Percentiles rank a stretch among this genome's conserved stretches.
phyloP scores from a whole-genome alignment of 2,797 vertebrate genomes.

The Poecile montanus region DNA sequence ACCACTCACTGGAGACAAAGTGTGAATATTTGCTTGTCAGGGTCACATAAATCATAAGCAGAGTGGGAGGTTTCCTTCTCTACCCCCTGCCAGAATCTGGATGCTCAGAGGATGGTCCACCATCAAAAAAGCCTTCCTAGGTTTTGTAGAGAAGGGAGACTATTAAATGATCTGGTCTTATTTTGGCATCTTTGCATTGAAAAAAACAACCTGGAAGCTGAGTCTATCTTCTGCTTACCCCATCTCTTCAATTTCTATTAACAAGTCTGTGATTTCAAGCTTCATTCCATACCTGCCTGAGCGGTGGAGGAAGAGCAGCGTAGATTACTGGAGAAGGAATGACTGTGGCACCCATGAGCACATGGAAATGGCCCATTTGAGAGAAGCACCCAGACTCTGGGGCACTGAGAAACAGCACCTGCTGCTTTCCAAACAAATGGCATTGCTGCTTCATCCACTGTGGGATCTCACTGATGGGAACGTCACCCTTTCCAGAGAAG shows the following conservation, averaged over 20 bases:
- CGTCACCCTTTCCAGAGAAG: background rate
- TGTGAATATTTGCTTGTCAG: background rate
- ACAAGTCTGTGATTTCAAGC: background rate
- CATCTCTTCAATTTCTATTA: background rate
- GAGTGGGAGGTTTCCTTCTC: background rate
- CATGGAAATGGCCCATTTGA: fast-evolving
- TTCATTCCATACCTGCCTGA: background rate
- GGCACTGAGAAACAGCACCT: background rate
- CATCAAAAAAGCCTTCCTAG: background rate
- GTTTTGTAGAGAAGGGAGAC: background rate
- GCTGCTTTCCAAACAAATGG: background rate
- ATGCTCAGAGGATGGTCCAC: background rate
- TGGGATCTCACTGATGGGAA: background rate
- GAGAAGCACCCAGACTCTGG: background rate
- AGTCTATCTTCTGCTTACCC: background rate
- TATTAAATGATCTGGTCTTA: background rate
- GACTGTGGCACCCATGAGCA: background rate
- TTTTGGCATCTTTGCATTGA: background rate
- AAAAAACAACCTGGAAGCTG: background rate
- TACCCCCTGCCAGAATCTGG: background rate
- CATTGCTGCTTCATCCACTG: background rate
- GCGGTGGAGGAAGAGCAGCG: background rate
- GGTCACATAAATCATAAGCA: background rate
- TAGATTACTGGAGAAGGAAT: fast-evolving
- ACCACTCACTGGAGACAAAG: background rate